Percentiles rank a stretch among this genome's conserved stretches.
Evolutionary conservation across 2,888 invertebrate genomes (phyloP).

Genomic region (Drosophila mettleri): DNA sequence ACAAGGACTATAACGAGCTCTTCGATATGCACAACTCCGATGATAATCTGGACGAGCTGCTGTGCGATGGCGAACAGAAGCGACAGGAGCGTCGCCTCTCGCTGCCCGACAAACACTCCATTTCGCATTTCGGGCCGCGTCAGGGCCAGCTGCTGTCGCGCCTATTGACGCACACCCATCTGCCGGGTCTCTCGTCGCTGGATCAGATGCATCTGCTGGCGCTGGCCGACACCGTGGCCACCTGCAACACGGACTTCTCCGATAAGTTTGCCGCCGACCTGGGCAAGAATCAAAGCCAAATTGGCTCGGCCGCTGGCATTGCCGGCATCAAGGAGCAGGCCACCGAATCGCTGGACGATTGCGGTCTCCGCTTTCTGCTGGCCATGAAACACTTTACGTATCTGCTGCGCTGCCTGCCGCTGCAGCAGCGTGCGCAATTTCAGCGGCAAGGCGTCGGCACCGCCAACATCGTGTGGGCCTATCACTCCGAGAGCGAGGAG

Average conservation of each 20-base stretch:
- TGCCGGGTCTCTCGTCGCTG: slow-evolving; percentile 96
- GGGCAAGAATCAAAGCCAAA: slow-evolving; percentile 86
- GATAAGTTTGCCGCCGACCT: slow-evolving; percentile 91
- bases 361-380: slow-evolving; percentile 96
- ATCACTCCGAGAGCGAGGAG: slow-evolving; percentile 99
- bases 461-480: slow-evolving; percentile 99
- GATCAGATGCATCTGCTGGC: slow-evolving; percentile 99
- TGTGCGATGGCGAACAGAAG: slow-evolving; percentile 89
- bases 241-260: slow-evolving; percentile 94
- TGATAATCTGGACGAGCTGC: slow-evolving; percentile 92
- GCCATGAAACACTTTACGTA: slow-evolving; percentile 99
- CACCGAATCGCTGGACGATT: slow-evolving; percentile 96
- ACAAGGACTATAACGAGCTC: slow-evolving; percentile 93
- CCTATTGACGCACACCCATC: slow-evolving; percentile 96
- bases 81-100: slow-evolving; percentile 88
- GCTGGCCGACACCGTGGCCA: slow-evolving; percentile 98
- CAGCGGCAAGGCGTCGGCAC: slow-evolving; percentile 94
- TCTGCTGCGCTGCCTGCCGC: slow-evolving; percentile 95
- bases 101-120: slow-evolving; percentile 89
- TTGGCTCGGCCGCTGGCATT: slow-evolving; percentile 84
- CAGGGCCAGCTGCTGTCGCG: slow-evolving; percentile 94
- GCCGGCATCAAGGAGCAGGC: slow-evolving; percentile 40
- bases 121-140: slow-evolving; percentile 94
- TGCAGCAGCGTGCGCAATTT: slow-evolving; percentile 93
- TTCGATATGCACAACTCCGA: slow-evolving; percentile 94